Conservation (phyloP, 2,113 vertebrate species). For the Epinephelus fuscoguttatus region DNA sequence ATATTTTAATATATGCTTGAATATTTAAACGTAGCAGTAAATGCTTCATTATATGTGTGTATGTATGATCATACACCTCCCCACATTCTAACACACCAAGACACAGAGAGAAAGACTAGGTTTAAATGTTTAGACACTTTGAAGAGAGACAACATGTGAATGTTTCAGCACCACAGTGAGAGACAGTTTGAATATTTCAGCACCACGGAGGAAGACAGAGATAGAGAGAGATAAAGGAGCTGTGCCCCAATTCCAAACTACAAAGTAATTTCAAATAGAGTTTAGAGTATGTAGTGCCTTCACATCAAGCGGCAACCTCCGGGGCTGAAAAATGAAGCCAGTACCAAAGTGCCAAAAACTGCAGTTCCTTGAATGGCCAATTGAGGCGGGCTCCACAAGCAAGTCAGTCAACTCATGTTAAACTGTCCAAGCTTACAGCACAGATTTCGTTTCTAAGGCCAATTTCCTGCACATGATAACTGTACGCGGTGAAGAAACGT, state of each 20-base stretch:
- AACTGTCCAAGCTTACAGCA: no score
- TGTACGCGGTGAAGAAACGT: no score
- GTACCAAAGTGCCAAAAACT: no score
- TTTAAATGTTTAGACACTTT: neutral
- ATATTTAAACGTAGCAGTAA: constrained; percentile 2
- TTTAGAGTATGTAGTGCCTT: neutral
- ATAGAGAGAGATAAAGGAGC: constrained; percentile 25
- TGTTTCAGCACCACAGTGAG: constrained; percentile 46
- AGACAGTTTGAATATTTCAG: constrained; percentile 60
- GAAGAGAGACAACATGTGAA: constrained; percentile 29
- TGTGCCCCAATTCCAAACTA: constrained; percentile 48
- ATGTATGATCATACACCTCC: neutral
- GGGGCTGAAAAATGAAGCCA: no score
- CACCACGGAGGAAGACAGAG: constrained; percentile 11
- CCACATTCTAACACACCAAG: neutral
- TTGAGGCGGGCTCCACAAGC: no score
- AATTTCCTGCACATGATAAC: no score
- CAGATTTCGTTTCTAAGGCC: no score
- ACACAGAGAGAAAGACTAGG: neutral
- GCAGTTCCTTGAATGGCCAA: no score
- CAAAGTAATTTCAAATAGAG: constrained; percentile 30
- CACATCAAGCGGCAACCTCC: neutral
- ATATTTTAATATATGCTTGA: neutral
- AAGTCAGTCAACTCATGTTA: no score
- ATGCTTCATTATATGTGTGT: neutral